phyloP scores from a whole-genome alignment of 2,888 invertebrate genomes.

The Habroteleia sp. region DNA sequence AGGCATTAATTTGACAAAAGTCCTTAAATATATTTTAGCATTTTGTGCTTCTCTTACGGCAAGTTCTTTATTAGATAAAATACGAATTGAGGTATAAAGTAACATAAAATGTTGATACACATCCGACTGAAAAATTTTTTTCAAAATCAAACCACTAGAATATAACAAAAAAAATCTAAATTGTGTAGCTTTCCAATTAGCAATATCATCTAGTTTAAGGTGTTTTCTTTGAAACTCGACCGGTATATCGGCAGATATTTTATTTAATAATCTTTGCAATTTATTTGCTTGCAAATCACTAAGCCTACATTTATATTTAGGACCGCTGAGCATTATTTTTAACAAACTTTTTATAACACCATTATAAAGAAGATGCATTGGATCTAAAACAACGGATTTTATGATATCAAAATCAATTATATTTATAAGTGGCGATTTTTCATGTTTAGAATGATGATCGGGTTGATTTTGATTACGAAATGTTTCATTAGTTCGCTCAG shows the following conservation, averaged over 20 bases:
- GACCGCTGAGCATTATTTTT: conserved; percentile 21
- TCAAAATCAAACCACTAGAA: conserved; percentile 35
- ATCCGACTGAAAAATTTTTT: neutral
- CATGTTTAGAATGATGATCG: conserved; percentile 55
- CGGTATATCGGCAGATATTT: conserved; percentile 49
- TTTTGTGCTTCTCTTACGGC: conserved; percentile 5
- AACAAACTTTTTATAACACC: conserved; percentile 52
- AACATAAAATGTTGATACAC: conserved; percentile 60
- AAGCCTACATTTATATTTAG: conserved; percentile 19
- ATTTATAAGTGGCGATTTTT: conserved; percentile 44
- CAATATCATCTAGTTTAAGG: conserved; percentile 53
- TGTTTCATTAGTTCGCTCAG: conserved; percentile 54
- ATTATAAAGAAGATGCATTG: conserved; percentile 64
- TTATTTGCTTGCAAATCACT: conserved; percentile 10
- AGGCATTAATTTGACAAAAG: neutral
- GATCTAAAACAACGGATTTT: conserved; percentile 53
- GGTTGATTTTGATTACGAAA: conserved; percentile 48
- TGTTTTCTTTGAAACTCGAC: conserved; percentile 65
- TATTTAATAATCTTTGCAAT: conserved; percentile 13
- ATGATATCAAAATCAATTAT: conserved; percentile 60
- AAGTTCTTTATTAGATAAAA: conserved; percentile 1
- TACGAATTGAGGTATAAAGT: conserved; percentile 51
- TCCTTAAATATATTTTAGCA: neutral
- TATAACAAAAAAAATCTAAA: conserved; percentile 20
- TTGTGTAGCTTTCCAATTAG: conserved; percentile 59